Percentiles rank a stretch among this genome's conserved stretches.
Evolutionary conservation across 2,113 vertebrate species (phyloP).

Genomic region (Urocolius indicus): DNA sequence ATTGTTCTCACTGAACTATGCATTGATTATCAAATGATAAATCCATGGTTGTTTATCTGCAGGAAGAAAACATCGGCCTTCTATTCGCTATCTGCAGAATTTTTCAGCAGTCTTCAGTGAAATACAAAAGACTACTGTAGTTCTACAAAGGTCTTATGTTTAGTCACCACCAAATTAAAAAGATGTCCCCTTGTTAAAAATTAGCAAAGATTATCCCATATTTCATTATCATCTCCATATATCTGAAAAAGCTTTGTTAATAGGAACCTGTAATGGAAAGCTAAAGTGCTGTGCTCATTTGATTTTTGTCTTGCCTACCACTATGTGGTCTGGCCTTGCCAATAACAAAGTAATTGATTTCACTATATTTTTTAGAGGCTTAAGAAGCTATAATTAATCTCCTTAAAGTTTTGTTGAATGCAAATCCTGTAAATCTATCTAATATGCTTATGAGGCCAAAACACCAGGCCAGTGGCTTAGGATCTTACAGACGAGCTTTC

Average conservation of each 20-base stretch:
- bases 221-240: constrained; percentile 18
- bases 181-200: constrained; percentile 18
- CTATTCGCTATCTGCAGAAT: constrained; percentile 21
- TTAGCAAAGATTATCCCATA: background rate
- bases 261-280: background rate
- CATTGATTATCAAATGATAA: constrained; percentile 39
- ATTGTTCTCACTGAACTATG: background rate
- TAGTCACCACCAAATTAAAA: background rate
- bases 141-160: constrained; percentile 19
- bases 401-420: constrained; percentile 43
- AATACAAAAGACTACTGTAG: constrained; percentile 9
- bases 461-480: constrained; percentile 9
- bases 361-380: constrained; percentile 22
- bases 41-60: constrained; percentile 34
- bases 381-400: constrained; percentile 60
- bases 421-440: constrained; percentile 47
- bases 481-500: background rate
- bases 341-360: constrained; percentile 47
- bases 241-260: background rate
- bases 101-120: constrained; percentile 25
- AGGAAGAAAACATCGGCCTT: constrained; percentile 21
- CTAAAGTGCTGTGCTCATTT: background rate
- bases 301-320: background rate
- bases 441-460: constrained; percentile 57
- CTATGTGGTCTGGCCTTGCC: background rate